Evolutionary conservation across 2,888 invertebrate genomes (phyloP), one percentile per base, ranked within the genome.

Genomic region (Poecilus cupreus): DNA sequence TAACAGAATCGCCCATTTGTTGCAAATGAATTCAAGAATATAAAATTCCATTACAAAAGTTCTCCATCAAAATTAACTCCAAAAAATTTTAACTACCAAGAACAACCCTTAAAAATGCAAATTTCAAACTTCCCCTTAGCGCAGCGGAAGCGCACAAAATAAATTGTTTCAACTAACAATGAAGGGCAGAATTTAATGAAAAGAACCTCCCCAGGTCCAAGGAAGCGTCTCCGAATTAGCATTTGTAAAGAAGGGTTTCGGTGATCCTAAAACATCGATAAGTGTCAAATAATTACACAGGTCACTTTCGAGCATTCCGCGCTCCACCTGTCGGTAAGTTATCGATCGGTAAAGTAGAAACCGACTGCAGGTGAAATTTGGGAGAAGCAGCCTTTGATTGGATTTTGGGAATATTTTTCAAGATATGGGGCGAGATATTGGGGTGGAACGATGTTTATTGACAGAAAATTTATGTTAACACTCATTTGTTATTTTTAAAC

Each of bases 241-340:
- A 79, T 51, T 79, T 79, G 13, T 64, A 68, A 79, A 68, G 70
- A 79, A 79, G 79, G 79, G 49, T 79, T 72, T 68, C 64, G 22
- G 43, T 64, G 78, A 78, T 78, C 78, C 22, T 18, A 46, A 26
- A 60, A 13, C 26, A 51, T 70, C 68, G 79, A 79, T 79, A 79
- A 79, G 68, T 79, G 79, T 79, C 79, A 79, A 79, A 79, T 79
- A 79, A 79, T 79, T 79, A 79, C 68, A 70, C 70, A 70, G 68
- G 68, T 70, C 51, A 79, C 8, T 60, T 68, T 78, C 46, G 20
- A 5, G 49, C 60, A 79, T 68, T 79, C 79, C 49, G 43, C 70
- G 8, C 11, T 18, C 10, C 70, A 79, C 70, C 79, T 79, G 72
- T 72, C 46, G 43, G 18, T 60, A 20, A 70, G 18, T 70, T 78